Conservation (phyloP, 2,888 invertebrate genomes). For the Pyralis farinalis region DNA sequence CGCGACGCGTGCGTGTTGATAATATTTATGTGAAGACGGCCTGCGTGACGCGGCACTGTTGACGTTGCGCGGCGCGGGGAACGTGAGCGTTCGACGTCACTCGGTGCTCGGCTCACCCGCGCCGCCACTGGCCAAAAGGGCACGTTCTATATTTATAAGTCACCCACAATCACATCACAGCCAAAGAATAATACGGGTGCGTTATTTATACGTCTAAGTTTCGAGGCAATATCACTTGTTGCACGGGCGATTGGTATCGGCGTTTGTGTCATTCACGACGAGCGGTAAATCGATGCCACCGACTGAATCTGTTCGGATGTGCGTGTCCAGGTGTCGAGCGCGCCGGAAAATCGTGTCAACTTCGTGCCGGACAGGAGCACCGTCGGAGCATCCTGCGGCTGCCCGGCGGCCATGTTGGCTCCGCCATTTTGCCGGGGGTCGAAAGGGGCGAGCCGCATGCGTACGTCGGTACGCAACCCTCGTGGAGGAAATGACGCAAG, state of each 20-base stretch:
- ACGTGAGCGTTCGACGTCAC: conserved; percentile 69
- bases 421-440: conserved; percentile 79
- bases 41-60: conserved; percentile 68
- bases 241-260: conserved; percentile 60
- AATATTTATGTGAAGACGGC: conserved; percentile 52
- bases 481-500: conserved; percentile 61
- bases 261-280: conserved; percentile 41
- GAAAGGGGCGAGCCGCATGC: conserved; percentile 74
- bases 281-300: conserved; percentile 58
- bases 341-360: conserved; percentile 61
- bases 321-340: conserved; percentile 62
- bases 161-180: conserved; percentile 67
- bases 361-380: conserved; percentile 66
- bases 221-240: conserved; percentile 69
- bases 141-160: conserved; percentile 74
- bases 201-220: conserved; percentile 48
- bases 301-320: conserved; percentile 48
- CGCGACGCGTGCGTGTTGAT: conserved; percentile 49
- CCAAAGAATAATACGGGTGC: conserved; percentile 46
- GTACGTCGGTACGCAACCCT: conserved; percentile 71
- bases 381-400: conserved; percentile 75
- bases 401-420: conserved; percentile 79
- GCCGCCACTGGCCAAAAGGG: conserved; percentile 69
- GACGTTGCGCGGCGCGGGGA: conserved; percentile 74
- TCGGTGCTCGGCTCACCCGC: conserved; percentile 70